These are phyloP conservation scores for Alethe castanea DNA, from an alignment of 2,113 vertebrate genomes.

Conservation along the genomic window DNA sequence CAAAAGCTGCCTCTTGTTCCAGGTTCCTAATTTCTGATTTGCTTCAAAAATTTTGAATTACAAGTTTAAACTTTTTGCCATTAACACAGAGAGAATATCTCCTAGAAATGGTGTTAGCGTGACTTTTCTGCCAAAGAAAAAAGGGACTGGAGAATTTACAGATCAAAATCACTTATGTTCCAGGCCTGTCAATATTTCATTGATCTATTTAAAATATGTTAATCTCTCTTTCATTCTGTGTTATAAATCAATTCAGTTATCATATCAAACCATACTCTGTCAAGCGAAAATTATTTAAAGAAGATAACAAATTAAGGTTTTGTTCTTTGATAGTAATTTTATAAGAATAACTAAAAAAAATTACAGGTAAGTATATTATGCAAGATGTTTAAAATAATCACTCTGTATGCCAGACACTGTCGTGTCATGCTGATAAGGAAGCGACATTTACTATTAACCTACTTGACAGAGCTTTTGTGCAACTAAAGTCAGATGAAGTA, in stretches of 20 bases:
- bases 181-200: neutral
- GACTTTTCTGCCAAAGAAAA: neutral
- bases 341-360: neutral
- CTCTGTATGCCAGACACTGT: neutral
- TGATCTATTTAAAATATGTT: neutral
- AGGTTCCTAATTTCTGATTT: neutral
- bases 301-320: neutral
- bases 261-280: neutral
- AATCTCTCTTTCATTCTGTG: neutral
- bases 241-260: neutral
- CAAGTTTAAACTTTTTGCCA: neutral
- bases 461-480: neutral
- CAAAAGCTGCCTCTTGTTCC: neutral
- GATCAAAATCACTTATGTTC: neutral
- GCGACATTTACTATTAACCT: neutral
- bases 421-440: neutral
- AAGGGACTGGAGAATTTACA: neutral
- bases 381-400: neutral
- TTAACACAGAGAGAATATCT: neutral
- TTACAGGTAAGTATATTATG: neutral
- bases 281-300: neutral
- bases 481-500: neutral
- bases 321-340: neutral
- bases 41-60: neutral
- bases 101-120: neutral